phyloP scores from a whole-genome alignment of 1,140 invertebrate species.

The Drosophila tani region DNA sequence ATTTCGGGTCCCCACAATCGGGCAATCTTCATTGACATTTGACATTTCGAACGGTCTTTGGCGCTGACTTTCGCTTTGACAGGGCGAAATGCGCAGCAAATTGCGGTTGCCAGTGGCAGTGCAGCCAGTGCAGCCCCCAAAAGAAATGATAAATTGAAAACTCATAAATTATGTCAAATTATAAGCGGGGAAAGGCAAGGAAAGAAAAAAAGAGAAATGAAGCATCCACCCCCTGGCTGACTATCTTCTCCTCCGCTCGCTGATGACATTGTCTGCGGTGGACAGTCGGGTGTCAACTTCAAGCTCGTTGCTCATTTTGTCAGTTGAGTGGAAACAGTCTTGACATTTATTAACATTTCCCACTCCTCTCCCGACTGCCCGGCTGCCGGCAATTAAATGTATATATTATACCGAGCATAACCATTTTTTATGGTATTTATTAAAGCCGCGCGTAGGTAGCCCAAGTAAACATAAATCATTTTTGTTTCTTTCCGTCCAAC shows the following conservation, averaged over 20 bases:
- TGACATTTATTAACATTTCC: constrained; percentile 82
- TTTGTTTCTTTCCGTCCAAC: constrained; percentile 14
- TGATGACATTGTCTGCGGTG: constrained; percentile 43
- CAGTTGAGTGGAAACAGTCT: constrained; percentile 70
- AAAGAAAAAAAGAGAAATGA: constrained; percentile 4
- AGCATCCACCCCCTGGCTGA: constrained; percentile 1
- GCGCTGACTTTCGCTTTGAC: constrained; percentile 33
- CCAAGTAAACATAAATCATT: constrained; percentile 71
- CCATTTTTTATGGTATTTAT: constrained; percentile 60
- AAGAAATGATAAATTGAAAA: constrained; percentile 75
- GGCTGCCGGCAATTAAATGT: constrained; percentile 64
- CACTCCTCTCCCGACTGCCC: neutral
- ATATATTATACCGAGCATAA: constrained; percentile 26
- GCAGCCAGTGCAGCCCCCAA: constrained; percentile 26
- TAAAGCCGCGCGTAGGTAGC: constrained; percentile 54
- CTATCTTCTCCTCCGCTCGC: constrained; percentile 6
- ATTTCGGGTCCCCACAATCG: constrained; percentile 35
- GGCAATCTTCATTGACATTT: constrained; percentile 68
- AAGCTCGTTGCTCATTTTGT: constrained; percentile 67
- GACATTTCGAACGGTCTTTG: constrained; percentile 51
- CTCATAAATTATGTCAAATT: constrained; percentile 81
- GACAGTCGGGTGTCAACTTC: constrained; percentile 59
- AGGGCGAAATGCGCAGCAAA: constrained; percentile 38
- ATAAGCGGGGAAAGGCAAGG: constrained; percentile 17
- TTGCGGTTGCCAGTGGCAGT: constrained; percentile 34